Base-by-base conservation (phyloP, 2,888 invertebrate genomes). In the Meghimatium bilineatum region DNA sequence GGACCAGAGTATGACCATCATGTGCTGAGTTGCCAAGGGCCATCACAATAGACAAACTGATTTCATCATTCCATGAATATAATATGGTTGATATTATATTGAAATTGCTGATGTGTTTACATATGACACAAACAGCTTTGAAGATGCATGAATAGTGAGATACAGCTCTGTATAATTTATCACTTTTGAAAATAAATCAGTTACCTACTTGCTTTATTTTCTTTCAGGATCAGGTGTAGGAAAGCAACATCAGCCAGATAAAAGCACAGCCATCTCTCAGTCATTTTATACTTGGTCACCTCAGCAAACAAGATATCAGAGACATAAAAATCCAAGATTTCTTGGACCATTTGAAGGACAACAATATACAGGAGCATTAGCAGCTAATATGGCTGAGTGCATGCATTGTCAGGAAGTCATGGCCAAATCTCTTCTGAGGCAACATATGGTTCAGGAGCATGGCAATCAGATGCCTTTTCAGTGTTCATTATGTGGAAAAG, bases 381-480 rank as follows among this genome's bases (percentile, higher is more conserved):
- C 74, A 52, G 29, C 52, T 52, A 74, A 23, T 49, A 74, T 82
- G 34, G 75, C 82, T 66, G 20, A 56, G 26, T 76, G 69, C 56
- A 26, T 56, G 29, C 66, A 78, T 32, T 83, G 83, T 36, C 78
- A 49, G 8, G 71, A 78, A 44, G 49, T 67, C n/a, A 44, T 83
- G 44, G 29, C 63, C 1, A 67, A 38, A 14, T 29, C 26, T 49
- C 20, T 63, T 20, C 26, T 83, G 23, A 78, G 77, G 32, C 72
- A 76, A n/a, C 83, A 83, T 63, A 63, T 78, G 60, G 14, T 71
- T 29, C 78, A 78, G 38, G 34, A 36, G 23, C 83, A 83, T 56
- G 66, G 78, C 20, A 44, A 78, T n/a, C 49, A 78, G 23, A 83
- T 83, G 83, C 83, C 83, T n/a, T 83, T 72, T 49, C 77, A 81